These are phyloP conservation scores for Leptura quadrifasciata DNA, from an alignment of 2,888 invertebrate species.

Conservation along the genomic window DNA sequence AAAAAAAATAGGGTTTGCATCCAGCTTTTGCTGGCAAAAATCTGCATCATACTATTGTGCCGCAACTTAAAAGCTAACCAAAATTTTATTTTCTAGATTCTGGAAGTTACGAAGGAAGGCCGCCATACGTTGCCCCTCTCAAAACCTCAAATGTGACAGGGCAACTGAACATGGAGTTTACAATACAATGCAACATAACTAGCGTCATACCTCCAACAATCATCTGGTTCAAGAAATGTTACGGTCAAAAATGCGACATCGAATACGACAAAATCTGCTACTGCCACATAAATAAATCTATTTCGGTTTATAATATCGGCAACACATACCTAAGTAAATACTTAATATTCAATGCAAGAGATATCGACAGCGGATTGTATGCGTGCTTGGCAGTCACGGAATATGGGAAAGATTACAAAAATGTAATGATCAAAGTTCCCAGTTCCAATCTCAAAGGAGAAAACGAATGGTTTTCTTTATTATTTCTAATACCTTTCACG, in stretches of 20 bases:
- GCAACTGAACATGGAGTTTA: slow-evolving; percentile 65
- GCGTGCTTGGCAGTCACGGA: slow-evolving; percentile 69
- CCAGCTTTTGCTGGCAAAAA: too few species aligned
- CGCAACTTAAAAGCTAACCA: background rate
- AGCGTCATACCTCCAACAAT: slow-evolving; percentile 67
- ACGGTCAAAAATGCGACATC: slow-evolving; percentile 65
- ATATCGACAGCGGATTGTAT: slow-evolving; percentile 68
- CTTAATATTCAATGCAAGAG: slow-evolving; percentile 66
- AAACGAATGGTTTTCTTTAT: slow-evolving; percentile 62
- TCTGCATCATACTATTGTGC: too few species aligned
- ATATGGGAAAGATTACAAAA: slow-evolving; percentile 66
- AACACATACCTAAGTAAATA: slow-evolving; percentile 69
- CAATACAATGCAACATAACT: slow-evolving; percentile 69
- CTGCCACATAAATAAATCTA: slow-evolving; percentile 62
- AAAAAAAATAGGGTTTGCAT: too few species aligned
- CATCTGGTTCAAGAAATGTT: slow-evolving; percentile 70
- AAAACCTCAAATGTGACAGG: slow-evolving; percentile 66
- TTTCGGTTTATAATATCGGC: slow-evolving; percentile 61
- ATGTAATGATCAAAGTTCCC: slow-evolving; percentile 64
- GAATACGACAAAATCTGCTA: slow-evolving; percentile 64
- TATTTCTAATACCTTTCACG: slow-evolving; percentile 68
- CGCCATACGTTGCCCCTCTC: slow-evolving; percentile 65
- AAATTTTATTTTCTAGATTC: slow-evolving; percentile 58
- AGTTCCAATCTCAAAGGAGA: slow-evolving; percentile 51
- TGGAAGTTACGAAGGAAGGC: slow-evolving; percentile 59